Base-by-base conservation (phyloP, 2,113 vertebrate genomes). In the Urocolius indicus region DNA sequence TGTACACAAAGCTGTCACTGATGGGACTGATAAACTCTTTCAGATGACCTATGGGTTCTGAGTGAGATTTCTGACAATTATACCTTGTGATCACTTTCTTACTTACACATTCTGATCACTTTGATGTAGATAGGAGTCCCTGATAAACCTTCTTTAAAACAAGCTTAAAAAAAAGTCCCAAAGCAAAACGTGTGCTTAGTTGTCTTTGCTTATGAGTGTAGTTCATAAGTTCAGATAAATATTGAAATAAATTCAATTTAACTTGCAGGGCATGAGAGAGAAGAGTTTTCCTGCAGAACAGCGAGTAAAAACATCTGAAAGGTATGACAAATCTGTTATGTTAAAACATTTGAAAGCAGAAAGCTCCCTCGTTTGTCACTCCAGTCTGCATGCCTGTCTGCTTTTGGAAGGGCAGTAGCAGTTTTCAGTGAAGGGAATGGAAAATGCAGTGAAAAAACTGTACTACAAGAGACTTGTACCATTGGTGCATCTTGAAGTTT, bases 241-340 rank as follows among this genome's bases (percentile, higher is more conserved):
- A 24, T 51, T 84, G 38, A 66, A 86, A 76, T 84, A 5, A 66
- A 41, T 41, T 41, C 38, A 91, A 67, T 11, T 95, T 96, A 34
- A 43, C 55, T 97, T 94, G 10, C 89, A 99, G 99, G 97, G 93
- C 58, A 85, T 93, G 57, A 97, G 95, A 97, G 98, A 98, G 97
- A 98, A 98, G 85, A 97, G 94, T 71, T 94, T 94, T 41, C 89
- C 97, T 88, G 85, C 96, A 84, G 98, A 98, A 91, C 94, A 96
- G 61, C 89, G 26, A 93, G 96, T 96, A 84, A 97, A 98, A 90
- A 78, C 97, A 43, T 90, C 97, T 96, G 97, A 98, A 97, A 99
- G 99, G 99, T 99, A 98, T 78, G 87, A 87, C 27, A 95, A 12
- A 16, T 71, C 12, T 85, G 4, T 77, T 83, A 16, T 77, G 78